Evolutionary conservation across 2,888 invertebrate species (phyloP).

Genomic region (Plusia festucae): DNA sequence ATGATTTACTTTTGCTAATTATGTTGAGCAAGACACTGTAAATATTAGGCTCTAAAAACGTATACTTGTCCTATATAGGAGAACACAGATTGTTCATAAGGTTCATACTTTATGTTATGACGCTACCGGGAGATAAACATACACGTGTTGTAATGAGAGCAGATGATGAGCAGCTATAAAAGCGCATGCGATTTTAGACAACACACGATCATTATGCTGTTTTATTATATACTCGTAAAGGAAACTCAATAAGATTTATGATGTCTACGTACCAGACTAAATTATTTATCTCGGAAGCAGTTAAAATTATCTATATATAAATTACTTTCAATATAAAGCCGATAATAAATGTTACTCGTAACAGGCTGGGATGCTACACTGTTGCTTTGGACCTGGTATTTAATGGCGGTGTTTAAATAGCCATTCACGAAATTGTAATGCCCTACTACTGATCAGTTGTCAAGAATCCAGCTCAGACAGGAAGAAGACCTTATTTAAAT

Average conservation of each 20-base stretch:
- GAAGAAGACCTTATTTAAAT: constrained; percentile 58
- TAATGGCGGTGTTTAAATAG: constrained; percentile 41
- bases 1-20: too few species aligned
- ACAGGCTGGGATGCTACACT: constrained; percentile 43
- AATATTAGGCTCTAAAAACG: too few species aligned
- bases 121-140: constrained; percentile 14
- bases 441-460: constrained; percentile 30
- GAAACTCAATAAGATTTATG: constrained; percentile 65
- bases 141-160: constrained; percentile 24
- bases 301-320: constrained; percentile 67
- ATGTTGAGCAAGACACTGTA: too few species aligned
- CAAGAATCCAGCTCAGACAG: constrained; percentile 47
- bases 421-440: constrained; percentile 48
- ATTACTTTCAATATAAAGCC: constrained; percentile 58
- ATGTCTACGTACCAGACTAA: constrained; percentile 59
- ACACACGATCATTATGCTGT: constrained; percentile 46
- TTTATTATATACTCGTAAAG: constrained; percentile 58
- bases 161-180: constrained; percentile 27
- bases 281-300: constrained; percentile 67
- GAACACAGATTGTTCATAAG: too few species aligned
- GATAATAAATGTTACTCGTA: constrained; percentile 55
- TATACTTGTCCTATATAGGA: too few species aligned
- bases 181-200: constrained; percentile 35
- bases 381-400: constrained; percentile 37
- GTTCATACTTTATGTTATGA: neutral